A percentile compares a stretch with the other conserved stretches of the same genome.
These are phyloP conservation scores for Graptemys geographica DNA, from an alignment of 2,797 vertebrate genomes.

Conservation along the genomic window DNA sequence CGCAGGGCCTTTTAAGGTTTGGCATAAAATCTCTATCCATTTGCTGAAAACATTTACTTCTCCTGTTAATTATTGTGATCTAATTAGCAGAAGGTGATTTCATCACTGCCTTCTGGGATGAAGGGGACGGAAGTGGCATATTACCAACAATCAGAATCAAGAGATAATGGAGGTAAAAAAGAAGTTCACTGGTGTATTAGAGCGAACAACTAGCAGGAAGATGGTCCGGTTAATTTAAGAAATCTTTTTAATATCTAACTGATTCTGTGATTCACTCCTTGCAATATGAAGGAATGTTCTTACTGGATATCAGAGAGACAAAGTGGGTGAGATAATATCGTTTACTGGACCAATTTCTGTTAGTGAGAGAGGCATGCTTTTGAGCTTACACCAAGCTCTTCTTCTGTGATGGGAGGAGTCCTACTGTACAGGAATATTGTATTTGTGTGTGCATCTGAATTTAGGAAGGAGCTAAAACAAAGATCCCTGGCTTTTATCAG, in stretches of 20 bases:
- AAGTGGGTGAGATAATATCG: neutral
- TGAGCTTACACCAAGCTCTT: neutral
- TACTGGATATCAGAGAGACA: neutral
- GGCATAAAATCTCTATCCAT: neutral
- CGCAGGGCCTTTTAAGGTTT: neutral
- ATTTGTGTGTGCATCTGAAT: neutral
- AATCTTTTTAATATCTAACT: neutral
- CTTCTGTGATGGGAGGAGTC: neutral
- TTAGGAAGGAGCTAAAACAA: neutral
- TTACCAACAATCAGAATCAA: neutral
- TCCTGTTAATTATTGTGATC: neutral
- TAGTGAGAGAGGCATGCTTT: neutral
- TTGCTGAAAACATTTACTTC: neutral
- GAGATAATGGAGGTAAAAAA: neutral
- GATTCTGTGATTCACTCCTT: neutral
- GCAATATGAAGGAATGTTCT: neutral
- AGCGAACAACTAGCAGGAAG: conserved; percentile 11
- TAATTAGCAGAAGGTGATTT: conserved; percentile 1
- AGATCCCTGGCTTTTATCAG: neutral
- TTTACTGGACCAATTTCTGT: neutral
- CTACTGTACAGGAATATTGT: neutral
- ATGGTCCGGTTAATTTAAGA: neutral
- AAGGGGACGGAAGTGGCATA: neutral
- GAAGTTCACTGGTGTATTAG: neutral
- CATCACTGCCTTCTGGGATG: neutral